These are phyloP conservation scores for Acrobasis consociella DNA, from an alignment of 2,888 invertebrate species.

Conservation along the genomic window DNA sequence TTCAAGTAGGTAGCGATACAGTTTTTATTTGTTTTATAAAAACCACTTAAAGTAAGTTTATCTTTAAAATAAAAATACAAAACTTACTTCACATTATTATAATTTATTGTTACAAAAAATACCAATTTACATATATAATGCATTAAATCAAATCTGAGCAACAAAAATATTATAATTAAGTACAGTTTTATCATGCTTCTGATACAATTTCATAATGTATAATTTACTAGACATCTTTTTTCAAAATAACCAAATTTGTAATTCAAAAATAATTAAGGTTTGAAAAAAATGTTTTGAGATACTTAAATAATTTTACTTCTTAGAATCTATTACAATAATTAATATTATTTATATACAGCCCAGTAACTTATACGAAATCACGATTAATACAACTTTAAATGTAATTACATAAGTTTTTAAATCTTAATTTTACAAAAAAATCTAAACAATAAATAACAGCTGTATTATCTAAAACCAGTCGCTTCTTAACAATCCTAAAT, in stretches of 20 bases:
- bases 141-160: slow-evolving; percentile 47
- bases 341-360: slow-evolving; percentile 21
- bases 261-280: not conserved
- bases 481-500: slow-evolving; percentile 45
- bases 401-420: slow-evolving; percentile 27
- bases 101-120: slow-evolving; percentile 60
- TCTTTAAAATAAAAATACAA: slow-evolving; percentile 26
- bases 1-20: too few relatives aligned
- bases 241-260: not conserved
- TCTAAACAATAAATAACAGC: slow-evolving; percentile 80
- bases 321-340: slow-evolving; percentile 26
- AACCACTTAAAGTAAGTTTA: too few relatives aligned
- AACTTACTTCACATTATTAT: slow-evolving; percentile 48
- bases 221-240: not conserved
- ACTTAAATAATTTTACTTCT: not conserved
- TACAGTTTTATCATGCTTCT: not conserved
- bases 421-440: slow-evolving; percentile 27
- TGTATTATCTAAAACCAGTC: slow-evolving; percentile 64
- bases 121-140: slow-evolving; percentile 49
- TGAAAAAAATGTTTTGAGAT: not conserved
- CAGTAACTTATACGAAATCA: slow-evolving; percentile 46
- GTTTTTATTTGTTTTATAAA: too few relatives aligned
- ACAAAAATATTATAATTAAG: slow-evolving; percentile 30
- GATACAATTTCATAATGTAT: not conserved
- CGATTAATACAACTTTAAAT: slow-evolving; percentile 44